Evolutionary conservation across 2,797 vertebrate genomes (phyloP).

Genomic region (Myotis planiceps): DNA sequence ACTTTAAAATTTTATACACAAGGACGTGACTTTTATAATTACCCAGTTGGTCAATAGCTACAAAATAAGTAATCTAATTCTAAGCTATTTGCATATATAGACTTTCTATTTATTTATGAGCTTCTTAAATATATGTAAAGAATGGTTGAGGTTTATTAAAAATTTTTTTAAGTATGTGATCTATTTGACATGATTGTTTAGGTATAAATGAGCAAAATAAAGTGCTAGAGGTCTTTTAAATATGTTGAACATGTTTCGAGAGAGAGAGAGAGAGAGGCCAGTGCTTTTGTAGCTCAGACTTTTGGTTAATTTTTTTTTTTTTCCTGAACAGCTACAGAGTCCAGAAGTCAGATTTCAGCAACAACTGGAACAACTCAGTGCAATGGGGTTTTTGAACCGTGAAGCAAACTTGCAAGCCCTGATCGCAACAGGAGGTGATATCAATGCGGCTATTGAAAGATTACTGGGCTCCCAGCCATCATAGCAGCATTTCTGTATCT

Average conservation of each 20-base stretch:
- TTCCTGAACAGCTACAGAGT: conserved; percentile 86
- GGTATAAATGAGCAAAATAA: conserved; percentile 29
- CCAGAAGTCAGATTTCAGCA: conserved; percentile 91
- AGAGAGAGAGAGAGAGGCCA: neutral
- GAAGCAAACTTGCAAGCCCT: conserved; percentile 92
- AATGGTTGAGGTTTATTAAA: neutral
- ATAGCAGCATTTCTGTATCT: conserved; percentile 89
- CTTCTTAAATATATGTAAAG: neutral
- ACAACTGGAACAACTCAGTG: conserved; percentile 92
- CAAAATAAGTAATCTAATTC: neutral
- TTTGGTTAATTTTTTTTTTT: neutral
- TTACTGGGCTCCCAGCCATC: conserved; percentile 91
- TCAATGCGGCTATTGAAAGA: conserved; percentile 91
- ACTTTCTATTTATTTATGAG: neutral
- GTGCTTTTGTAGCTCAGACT: conserved; percentile 17
- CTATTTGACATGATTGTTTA: neutral
- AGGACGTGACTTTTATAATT: neutral
- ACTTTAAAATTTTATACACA: neutral
- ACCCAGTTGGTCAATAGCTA: neutral
- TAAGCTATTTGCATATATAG: neutral
- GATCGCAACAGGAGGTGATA: conserved; percentile 92
- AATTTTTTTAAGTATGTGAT: neutral
- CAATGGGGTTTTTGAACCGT: conserved; percentile 91
- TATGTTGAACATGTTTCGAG: conserved; percentile 14
- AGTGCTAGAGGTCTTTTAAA: neutral